phyloP scores from a whole-genome alignment of 2,797 vertebrate species.

The Lepidocolaptes lacrymiger region DNA sequence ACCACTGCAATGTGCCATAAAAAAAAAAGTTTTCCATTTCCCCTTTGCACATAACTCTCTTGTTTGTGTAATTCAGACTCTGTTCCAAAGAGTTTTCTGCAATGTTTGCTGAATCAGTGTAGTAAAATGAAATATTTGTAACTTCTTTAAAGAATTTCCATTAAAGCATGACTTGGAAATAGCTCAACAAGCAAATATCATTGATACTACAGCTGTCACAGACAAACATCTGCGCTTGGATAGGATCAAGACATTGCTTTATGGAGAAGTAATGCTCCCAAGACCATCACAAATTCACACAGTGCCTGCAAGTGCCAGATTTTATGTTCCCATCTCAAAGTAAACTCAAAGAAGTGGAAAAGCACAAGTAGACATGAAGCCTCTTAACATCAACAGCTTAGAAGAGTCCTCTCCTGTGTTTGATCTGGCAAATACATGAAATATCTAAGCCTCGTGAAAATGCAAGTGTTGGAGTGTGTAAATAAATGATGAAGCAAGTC shows the following conservation, averaged over 20 bases:
- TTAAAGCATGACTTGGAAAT: not conserved
- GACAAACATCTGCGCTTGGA: not conserved
- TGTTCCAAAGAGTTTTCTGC: not conserved
- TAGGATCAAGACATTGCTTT: not conserved
- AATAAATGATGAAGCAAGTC: slow-evolving; percentile 7
- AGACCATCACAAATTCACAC: not conserved
- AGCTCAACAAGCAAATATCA: not conserved
- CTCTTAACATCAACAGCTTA: not conserved
- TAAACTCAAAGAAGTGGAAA: not conserved
- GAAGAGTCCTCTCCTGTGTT: not conserved
- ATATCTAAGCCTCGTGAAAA: not conserved
- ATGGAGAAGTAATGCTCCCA: not conserved
- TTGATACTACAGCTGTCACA: not conserved
- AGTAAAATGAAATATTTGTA: not conserved
- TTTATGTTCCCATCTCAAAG: not conserved
- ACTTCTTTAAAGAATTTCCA: not conserved
- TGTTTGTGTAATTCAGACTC: not conserved
- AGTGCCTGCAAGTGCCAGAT: not conserved
- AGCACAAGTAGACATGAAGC: not conserved
- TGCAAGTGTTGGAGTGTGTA: not conserved
- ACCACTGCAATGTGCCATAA: not conserved
- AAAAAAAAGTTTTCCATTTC: not conserved
- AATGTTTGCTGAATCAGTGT: not conserved
- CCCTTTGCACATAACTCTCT: not conserved
- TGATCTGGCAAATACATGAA: not conserved